A percentile compares a stretch with the other conserved stretches of the same genome.
phyloP scores from a whole-genome alignment of 2,888 invertebrate genomes.

The Unio delphinus region DNA sequence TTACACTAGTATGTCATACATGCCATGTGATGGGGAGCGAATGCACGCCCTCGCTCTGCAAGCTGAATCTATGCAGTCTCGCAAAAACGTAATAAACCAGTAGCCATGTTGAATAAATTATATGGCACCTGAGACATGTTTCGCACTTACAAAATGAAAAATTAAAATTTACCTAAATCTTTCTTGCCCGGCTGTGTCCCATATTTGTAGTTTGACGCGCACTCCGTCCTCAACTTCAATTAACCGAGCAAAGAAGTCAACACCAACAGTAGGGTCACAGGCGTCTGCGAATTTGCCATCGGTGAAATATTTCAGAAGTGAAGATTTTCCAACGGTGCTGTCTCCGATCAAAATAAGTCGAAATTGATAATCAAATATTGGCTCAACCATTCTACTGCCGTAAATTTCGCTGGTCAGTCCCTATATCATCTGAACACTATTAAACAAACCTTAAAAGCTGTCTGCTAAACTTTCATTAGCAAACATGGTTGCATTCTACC shows the following conservation, averaged over 20 bases:
- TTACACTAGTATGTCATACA: too few species aligned
- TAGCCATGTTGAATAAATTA: constrained; percentile 63
- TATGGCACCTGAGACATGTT: background rate
- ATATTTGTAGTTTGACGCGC: constrained; percentile 95
- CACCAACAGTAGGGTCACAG: constrained; percentile 98
- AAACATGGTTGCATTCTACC: too few species aligned
- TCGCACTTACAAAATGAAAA: constrained; percentile 9
- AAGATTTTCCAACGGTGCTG: constrained; percentile 98
- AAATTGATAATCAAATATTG: constrained; percentile 98
- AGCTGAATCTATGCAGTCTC: too few species aligned
- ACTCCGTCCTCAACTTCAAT: constrained; percentile 96
- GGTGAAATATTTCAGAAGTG: constrained; percentile 81
- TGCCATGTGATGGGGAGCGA: too few species aligned
- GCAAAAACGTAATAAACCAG: background rate
- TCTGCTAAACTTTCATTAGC: too few species aligned
- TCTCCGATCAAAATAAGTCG: constrained; percentile 97
- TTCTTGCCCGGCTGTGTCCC: constrained; percentile 99
- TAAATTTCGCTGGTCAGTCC: background rate
- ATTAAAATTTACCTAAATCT: constrained; percentile 81
- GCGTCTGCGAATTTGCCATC: constrained; percentile 75
- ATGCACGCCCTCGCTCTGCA: background rate
- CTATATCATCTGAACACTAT: too few species aligned
- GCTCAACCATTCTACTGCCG: constrained; percentile 64
- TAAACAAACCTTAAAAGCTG: too few species aligned
- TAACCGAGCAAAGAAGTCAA: constrained; percentile 96